Evolutionary conservation across 2,113 vertebrate species (phyloP).

Genomic region (Scytalopus superciliaris): DNA sequence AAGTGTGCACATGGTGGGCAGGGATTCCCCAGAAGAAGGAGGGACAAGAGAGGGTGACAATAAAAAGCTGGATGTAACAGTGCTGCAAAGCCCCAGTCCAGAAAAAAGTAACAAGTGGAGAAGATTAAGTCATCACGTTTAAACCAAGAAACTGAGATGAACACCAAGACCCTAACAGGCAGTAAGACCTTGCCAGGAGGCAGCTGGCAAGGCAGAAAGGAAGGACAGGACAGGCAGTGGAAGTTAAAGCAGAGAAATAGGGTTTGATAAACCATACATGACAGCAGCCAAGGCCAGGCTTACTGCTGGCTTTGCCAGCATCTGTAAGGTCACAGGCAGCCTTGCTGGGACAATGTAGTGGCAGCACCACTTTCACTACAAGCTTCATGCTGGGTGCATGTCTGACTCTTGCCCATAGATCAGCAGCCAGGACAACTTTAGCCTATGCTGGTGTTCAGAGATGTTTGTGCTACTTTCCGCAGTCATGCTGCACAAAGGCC

Average conservation of each 20-base stretch:
- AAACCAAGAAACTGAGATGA: neutral
- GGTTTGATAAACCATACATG: neutral
- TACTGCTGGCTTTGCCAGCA: neutral
- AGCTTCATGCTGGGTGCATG: neutral
- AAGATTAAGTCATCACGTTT: neutral
- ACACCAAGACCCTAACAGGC: neutral
- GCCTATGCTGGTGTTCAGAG: neutral
- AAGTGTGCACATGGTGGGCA: neutral
- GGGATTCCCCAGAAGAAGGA: neutral
- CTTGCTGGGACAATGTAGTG: neutral
- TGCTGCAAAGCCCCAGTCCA: neutral
- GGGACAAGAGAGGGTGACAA: neutral
- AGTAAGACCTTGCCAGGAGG: neutral
- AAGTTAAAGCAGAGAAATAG: neutral
- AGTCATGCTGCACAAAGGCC: neutral
- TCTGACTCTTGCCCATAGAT: neutral
- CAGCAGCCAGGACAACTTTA: neutral
- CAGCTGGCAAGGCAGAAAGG: neutral
- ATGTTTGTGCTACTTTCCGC: neutral
- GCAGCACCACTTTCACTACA: neutral
- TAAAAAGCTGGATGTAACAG: neutral
- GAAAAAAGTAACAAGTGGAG: neutral
- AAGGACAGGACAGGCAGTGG: neutral
- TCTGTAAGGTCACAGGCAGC: neutral
- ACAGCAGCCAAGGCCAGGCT: neutral